These are phyloP conservation scores for Gymnarchus niloticus DNA, from an alignment of 2,113 vertebrate genomes.

Conservation along the genomic window DNA sequence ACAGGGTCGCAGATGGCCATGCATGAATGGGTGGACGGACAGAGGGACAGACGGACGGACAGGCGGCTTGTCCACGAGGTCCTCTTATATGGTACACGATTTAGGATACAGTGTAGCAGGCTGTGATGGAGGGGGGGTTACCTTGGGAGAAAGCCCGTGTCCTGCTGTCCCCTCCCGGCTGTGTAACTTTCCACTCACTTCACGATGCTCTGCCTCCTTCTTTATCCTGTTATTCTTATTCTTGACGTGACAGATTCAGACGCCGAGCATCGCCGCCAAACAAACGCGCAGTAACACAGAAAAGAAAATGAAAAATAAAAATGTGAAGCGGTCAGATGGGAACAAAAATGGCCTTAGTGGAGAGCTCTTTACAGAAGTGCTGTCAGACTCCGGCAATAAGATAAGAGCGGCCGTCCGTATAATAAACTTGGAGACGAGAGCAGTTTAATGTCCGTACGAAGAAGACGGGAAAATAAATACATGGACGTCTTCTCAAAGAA, in stretches of 20 bases:
- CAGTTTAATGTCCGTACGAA: conserved; percentile 30
- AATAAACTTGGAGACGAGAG: conserved; percentile 46
- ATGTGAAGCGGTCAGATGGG: neutral
- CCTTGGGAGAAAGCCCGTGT: conserved; percentile 17
- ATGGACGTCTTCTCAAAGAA: conserved; percentile 37
- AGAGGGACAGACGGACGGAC: too few relatives aligned
- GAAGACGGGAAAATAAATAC: conserved; percentile 43
- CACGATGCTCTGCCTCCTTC: neutral
- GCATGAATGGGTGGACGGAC: too few relatives aligned
- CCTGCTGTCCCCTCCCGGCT: neutral
- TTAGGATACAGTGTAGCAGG: too few relatives aligned
- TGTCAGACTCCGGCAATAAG: conserved; percentile 42
- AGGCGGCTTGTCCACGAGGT: too few relatives aligned
- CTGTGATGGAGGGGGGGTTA: neutral
- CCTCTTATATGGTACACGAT: too few relatives aligned
- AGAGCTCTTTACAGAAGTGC: conserved; percentile 26
- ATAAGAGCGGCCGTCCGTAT: conserved; percentile 49
- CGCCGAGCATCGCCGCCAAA: conserved; percentile 49
- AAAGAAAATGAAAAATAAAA: too few relatives aligned
- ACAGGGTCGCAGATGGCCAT: too few relatives aligned
- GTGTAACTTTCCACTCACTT: conserved; percentile 17
- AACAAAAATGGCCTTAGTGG: conserved; percentile 21
- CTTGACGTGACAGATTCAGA: conserved; percentile 18
- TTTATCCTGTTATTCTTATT: neutral
- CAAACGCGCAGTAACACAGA: conserved; percentile 32